Evolutionary conservation across 2,888 invertebrate genomes (phyloP).

Genomic region (Eurytoma californica): DNA sequence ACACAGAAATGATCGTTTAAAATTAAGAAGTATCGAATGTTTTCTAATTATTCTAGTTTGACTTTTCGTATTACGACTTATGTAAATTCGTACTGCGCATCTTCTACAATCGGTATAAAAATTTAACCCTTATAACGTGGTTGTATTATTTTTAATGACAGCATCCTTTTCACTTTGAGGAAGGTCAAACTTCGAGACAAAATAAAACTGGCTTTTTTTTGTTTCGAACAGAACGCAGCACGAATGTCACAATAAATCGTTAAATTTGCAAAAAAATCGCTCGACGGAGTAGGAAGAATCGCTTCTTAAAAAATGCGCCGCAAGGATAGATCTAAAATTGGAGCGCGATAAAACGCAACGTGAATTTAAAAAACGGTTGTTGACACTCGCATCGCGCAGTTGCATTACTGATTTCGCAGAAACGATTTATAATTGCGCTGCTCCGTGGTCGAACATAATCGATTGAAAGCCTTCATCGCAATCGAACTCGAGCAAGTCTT

Average conservation of each 20-base stretch:
- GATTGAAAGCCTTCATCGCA: too few species aligned
- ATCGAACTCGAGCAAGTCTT: too few species aligned
- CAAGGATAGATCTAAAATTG: constrained; percentile 27
- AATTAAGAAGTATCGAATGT: not conserved
- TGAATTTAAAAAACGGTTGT: constrained; percentile 40
- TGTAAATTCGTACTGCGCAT: too few species aligned
- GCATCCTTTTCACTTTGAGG: not conserved
- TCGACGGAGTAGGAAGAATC: not conserved
- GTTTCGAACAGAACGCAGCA: not conserved
- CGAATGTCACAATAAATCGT: constrained; percentile 23
- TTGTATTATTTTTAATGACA: too few species aligned
- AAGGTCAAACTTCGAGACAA: constrained; percentile 5
- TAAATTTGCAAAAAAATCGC: constrained; percentile 8
- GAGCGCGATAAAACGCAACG: not conserved
- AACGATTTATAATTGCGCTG: too few species aligned
- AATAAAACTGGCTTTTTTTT: constrained; percentile 31
- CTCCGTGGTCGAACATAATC: too few species aligned
- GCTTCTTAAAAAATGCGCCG: constrained; percentile 14
- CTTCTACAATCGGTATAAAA: too few species aligned
- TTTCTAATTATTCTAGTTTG: not conserved
- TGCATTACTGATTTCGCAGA: not conserved
- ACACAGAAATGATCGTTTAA: constrained; percentile 8
- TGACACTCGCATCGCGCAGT: constrained; percentile 20
- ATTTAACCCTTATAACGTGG: too few species aligned
- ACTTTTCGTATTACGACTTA: not conserved